Evolutionary conservation across 2,797 vertebrate species (phyloP).

Genomic region (Oryzias sinensis): DNA sequence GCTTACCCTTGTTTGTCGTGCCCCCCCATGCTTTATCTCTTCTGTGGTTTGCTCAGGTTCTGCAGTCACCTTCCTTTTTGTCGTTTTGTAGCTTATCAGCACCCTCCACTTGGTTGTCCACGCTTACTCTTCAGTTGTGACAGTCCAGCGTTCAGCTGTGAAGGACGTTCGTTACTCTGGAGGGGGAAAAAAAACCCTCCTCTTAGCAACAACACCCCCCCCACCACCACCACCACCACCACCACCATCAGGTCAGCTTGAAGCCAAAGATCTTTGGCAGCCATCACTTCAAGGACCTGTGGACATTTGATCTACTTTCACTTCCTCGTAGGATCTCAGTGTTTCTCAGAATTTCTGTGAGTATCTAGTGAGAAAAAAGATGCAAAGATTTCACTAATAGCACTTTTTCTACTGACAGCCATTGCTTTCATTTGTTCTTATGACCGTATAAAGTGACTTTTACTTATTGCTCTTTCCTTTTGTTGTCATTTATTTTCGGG

Average conservation of each 20-base stretch:
- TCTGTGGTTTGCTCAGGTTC: constrained; percentile 6
- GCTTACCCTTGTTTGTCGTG: constrained; percentile 63
- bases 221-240: constrained; percentile 7
- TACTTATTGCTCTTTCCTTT: too few relatives aligned
- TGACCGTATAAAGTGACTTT: too few relatives aligned
- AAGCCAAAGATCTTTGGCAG: constrained; percentile 48
- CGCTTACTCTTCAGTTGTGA: constrained; percentile 13
- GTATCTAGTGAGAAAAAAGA: too few relatives aligned
- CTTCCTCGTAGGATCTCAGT: not conserved
- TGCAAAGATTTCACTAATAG: too few relatives aligned
- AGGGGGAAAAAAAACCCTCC: constrained; percentile 10
- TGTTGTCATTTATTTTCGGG: too few relatives aligned
- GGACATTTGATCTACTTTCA: constrained; percentile 20
- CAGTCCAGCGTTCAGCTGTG: constrained; percentile 17
- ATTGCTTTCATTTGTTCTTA: too few relatives aligned
- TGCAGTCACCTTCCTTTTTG: constrained; percentile 11
- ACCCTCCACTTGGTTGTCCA: not conserved
- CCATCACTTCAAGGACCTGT: constrained; percentile 24
- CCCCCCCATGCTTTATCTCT: constrained; percentile 49
- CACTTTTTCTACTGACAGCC: too few relatives aligned
- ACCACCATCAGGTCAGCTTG: constrained; percentile 29
- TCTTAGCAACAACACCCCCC: constrained; percentile 8
- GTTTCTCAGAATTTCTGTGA: not conserved
- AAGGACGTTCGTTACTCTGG: constrained; percentile 11
- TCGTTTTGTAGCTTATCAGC: constrained; percentile 27